Evolutionary conservation across 2,888 invertebrate genomes (phyloP).

Genomic region (Platynereis dumerilii): DNA sequence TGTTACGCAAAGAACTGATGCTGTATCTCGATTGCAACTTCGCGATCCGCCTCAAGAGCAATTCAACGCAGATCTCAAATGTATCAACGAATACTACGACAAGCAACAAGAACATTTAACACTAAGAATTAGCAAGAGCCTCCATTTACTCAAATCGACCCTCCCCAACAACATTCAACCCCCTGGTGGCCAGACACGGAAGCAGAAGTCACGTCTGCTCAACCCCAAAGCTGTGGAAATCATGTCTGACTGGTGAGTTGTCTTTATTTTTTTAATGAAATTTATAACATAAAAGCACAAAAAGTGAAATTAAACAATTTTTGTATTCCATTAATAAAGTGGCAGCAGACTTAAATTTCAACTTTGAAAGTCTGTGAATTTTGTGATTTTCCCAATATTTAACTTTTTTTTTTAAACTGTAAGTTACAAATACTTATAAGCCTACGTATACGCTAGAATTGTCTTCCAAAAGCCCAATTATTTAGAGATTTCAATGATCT

Average conservation of each 20-base stretch:
- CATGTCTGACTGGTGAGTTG: slow-evolving; percentile 54
- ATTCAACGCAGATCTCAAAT: slow-evolving; percentile 17
- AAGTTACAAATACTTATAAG: too few species aligned
- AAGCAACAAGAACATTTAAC: slow-evolving; percentile 48
- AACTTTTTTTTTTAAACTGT: too few species aligned
- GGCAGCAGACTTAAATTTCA: too few species aligned
- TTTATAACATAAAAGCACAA: too few species aligned
- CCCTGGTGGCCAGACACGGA: slow-evolving; percentile 26
- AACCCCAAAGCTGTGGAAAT: slow-evolving; percentile 45
- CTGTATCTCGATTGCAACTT: slow-evolving; percentile 10
- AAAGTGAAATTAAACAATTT: too few species aligned
- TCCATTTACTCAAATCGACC: slow-evolving; percentile 47
- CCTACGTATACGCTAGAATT: too few species aligned
- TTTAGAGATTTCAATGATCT: too few species aligned
- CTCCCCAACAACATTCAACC: slow-evolving; percentile 36
- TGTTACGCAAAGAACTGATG: slow-evolving; percentile 46
- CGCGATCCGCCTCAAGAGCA: slow-evolving; percentile 8
- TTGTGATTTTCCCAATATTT: too few species aligned
- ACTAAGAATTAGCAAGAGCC: slow-evolving; percentile 45
- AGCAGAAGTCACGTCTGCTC: slow-evolving; percentile 44
- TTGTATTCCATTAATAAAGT: too few species aligned
- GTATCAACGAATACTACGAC: slow-evolving; percentile 41
- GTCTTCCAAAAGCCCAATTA: too few species aligned
- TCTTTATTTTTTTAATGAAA: too few species aligned
- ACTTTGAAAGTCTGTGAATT: too few species aligned